Evolutionary conservation across 1,140 invertebrate genomes (phyloP), one percentile per base, ranked within the genome.

Genomic region (Cyphomyrmex costatus): DNA sequence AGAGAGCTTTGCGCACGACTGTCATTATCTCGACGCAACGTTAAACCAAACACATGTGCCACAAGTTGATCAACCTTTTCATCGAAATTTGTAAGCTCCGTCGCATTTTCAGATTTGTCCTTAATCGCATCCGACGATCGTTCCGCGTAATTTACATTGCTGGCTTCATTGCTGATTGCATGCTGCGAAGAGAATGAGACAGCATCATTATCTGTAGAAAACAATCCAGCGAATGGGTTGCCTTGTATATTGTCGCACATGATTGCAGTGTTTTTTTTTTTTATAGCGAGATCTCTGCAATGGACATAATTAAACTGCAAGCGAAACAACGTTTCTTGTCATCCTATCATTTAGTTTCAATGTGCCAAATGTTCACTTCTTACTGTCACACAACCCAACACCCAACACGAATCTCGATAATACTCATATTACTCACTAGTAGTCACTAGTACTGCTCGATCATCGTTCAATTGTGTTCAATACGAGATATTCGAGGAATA

Each of bases 11-110:
- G 86, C 7, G 66, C 42, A 27, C 91, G 87, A 91, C 86, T 71
- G 77, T 74, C 51, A 83, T 92, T 87, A 90, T 91, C 77, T 80
- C 87, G 12, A 80, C 92, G 77, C 86, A 97, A 92, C 0, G 97
- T 97, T 73, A 98, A 95, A 76, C 96, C 95, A 93, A 97, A 97
- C 90, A 97, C 96, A 90, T 96, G 94, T 92, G 97, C 96, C 53
- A 97, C 93, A 33, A 97, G 88, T 74, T 93, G 86, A 16, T 90
- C 61, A 49, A 90, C 19, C 30, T 86, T 24, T 3, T 21, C 30
- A 12, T 21, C 27, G 0, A 7, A 56, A n/a, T n/a, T 33, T 10
- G 10, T 36, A 6, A 56, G 53, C n/a, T 5, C 56, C 65, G 56
- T 71, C 19, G 21, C 10, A 24, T 86, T 77, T 33, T 89, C 66